Conservation (phyloP, 2,797 vertebrate genomes). For the Fistularia commersonii region DNA sequence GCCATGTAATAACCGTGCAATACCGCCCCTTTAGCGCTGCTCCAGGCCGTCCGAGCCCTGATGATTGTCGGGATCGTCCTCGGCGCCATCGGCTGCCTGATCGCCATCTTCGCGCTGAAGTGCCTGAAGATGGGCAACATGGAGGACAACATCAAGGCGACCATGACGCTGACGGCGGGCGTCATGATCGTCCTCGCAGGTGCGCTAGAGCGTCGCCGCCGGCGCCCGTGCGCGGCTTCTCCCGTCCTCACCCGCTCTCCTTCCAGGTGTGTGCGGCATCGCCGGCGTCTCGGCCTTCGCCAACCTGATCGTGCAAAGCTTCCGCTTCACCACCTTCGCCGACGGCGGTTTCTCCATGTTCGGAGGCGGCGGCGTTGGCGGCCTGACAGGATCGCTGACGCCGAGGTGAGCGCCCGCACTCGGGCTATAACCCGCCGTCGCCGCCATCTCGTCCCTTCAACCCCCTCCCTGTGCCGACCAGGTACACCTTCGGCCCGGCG, state of each 20-base stretch:
- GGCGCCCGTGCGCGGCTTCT: too few species aligned
- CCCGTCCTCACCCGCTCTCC: neutral
- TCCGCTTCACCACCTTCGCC: constrained; percentile 68
- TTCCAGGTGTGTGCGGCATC: constrained; percentile 83
- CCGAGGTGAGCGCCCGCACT: constrained; percentile 44
- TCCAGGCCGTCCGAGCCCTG: constrained; percentile 85
- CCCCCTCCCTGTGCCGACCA: constrained; percentile 35
- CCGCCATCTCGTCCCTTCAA: too few species aligned
- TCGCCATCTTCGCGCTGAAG: constrained; percentile 86
- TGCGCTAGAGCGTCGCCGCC: constrained; percentile 36
- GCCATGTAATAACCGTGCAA: too few species aligned
- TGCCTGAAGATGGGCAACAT: constrained; percentile 87
- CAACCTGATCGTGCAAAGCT: constrained; percentile 90
- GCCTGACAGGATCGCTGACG: constrained; percentile 51
- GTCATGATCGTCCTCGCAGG: constrained; percentile 85
- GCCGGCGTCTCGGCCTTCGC: constrained; percentile 89
- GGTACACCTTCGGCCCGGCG: constrained; percentile 89
- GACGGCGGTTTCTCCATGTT: constrained; percentile 5
- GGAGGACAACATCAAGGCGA: constrained; percentile 87
- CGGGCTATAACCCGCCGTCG: too few species aligned
- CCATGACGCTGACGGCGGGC: constrained; percentile 86
- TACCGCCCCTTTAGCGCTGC: constrained; percentile 70
- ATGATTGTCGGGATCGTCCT: constrained; percentile 88
- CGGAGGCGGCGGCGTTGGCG: constrained; percentile 33
- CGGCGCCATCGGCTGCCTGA: constrained; percentile 77